Conservation (phyloP, 2,888 invertebrate genomes). For the Plagodis pulveraria region DNA sequence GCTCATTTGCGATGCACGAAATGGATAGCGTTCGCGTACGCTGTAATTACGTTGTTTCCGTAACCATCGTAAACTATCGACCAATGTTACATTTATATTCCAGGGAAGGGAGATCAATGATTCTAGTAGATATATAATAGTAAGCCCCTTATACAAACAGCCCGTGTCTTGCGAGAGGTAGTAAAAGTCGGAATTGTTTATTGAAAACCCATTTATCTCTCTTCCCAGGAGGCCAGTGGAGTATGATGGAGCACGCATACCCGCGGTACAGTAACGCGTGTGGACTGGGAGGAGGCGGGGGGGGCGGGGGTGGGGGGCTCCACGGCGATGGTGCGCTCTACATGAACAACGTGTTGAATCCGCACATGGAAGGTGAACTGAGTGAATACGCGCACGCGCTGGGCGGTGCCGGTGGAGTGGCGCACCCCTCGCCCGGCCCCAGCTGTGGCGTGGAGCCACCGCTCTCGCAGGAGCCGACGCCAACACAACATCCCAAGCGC, state of each 20-base stretch:
- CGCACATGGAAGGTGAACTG: constrained; percentile 63
- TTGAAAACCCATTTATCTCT: constrained; percentile 83
- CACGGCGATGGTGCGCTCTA: constrained; percentile 85
- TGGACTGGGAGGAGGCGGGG: constrained; percentile 53
- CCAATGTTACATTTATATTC: constrained; percentile 52
- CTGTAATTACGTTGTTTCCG: background rate
- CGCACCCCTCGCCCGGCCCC: constrained; percentile 73
- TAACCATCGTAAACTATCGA: background rate
- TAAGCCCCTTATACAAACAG: constrained; percentile 22
- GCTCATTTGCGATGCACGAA: too few species aligned
- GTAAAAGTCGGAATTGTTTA: constrained; percentile 43
- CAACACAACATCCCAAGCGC: constrained; percentile 82
- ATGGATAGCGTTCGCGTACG: background rate
- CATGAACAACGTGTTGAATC: constrained; percentile 81
- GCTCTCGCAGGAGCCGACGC: constrained; percentile 53
- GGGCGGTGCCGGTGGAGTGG: constrained; percentile 33
- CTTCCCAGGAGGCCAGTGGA: constrained; percentile 94
- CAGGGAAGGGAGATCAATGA: constrained; percentile 85
- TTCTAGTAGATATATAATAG: constrained; percentile 29
- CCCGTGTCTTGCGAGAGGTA: constrained; percentile 15
- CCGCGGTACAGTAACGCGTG: constrained; percentile 89
- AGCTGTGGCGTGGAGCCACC: constrained; percentile 54
- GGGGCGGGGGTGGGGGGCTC: constrained; percentile 41
- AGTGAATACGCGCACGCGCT: constrained; percentile 70
- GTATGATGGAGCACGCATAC: constrained; percentile 92